These are phyloP conservation scores for Micronycteris hirsuta DNA, from an alignment of 2,113 vertebrate species.

Conservation along the genomic window DNA sequence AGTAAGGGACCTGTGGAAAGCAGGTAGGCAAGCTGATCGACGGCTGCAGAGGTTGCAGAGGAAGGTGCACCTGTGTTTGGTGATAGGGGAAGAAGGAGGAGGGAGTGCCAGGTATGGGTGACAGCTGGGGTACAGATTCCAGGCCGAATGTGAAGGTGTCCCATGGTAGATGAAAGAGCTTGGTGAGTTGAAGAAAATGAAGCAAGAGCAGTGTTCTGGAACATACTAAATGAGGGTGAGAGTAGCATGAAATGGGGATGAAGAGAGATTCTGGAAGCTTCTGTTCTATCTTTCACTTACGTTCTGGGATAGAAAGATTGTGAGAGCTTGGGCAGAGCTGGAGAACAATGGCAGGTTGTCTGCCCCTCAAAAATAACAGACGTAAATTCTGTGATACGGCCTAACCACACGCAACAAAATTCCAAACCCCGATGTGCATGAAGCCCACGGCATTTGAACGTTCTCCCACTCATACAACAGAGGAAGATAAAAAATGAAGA, in stretches of 20 bases:
- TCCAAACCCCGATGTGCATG: background rate
- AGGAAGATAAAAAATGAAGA: background rate
- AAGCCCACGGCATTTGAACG: background rate
- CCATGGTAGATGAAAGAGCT: background rate
- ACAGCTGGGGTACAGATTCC: background rate
- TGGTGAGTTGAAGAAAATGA: background rate
- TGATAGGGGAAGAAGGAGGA: background rate
- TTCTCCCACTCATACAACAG: background rate
- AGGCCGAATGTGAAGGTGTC: background rate
- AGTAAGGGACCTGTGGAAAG: background rate
- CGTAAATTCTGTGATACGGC: background rate
- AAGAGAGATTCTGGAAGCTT: background rate
- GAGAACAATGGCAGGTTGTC: background rate
- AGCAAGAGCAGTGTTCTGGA: background rate
- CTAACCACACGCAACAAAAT: background rate
- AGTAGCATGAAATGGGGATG: background rate
- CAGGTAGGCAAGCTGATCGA: background rate
- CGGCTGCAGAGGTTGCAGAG: background rate
- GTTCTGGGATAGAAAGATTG: background rate
- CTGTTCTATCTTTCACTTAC: background rate
- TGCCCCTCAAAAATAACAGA: background rate
- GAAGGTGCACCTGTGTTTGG: background rate
- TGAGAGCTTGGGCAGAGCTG: background rate
- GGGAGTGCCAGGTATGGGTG: background rate
- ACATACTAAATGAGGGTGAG: background rate